Evolutionary conservation across 2,113 vertebrate species (phyloP).

Genomic region (Eulemur macaco): DNA sequence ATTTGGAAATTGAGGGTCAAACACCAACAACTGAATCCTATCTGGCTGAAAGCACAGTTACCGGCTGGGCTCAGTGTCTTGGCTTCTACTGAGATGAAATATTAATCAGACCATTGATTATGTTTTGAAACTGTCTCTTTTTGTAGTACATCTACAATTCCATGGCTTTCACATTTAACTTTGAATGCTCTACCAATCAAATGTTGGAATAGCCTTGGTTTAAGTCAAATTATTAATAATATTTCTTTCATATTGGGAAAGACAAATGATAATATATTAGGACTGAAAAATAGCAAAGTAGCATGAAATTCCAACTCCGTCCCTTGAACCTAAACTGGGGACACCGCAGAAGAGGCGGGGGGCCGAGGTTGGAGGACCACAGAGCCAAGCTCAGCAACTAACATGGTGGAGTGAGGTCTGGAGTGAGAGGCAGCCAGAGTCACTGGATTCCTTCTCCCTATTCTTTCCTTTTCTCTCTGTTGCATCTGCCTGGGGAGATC

Average conservation of each 20-base stretch:
- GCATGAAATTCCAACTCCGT: neutral
- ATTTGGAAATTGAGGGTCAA: slow-evolving; percentile 25
- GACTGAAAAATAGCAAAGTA: neutral
- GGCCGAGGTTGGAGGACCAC: neutral
- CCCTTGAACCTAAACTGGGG: neutral
- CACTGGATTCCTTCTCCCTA: neutral
- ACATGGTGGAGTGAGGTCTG: too few species aligned
- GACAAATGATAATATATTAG: neutral
- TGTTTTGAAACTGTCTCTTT: slow-evolving; percentile 49
- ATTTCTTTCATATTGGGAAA: slow-evolving; percentile 46
- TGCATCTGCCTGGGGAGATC: too few species aligned
- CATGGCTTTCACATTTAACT: neutral
- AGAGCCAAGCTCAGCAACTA: neutral
- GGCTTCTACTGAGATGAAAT: slow-evolving; percentile 32
- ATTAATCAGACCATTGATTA: slow-evolving; percentile 34
- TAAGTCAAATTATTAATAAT: slow-evolving; percentile 20
- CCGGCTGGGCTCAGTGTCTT: neutral
- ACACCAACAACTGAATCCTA: neutral
- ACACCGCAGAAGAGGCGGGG: neutral
- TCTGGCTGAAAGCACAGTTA: neutral
- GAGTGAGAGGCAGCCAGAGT: neutral
- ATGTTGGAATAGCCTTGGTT: neutral
- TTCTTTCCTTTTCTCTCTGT: neutral
- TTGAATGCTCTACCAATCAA: neutral
- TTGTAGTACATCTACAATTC: neutral